Percentiles rank a stretch among this genome's conserved stretches.
phyloP scores from a whole-genome alignment of 2,113 vertebrate species.

The Alligator sinensis region DNA sequence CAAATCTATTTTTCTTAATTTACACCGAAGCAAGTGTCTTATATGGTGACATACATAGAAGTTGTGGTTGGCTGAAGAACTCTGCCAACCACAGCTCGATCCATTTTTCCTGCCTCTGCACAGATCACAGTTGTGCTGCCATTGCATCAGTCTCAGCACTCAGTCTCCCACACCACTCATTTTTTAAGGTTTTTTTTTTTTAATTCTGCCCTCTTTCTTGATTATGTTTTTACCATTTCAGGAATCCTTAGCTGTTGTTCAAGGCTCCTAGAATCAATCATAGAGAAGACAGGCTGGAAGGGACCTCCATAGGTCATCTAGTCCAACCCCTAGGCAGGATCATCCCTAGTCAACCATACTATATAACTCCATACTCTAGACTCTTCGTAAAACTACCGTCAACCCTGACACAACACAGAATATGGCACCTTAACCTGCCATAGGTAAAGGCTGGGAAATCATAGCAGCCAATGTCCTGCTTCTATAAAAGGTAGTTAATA shows the following conservation, averaged over 20 bases:
- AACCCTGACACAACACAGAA: too few relatives aligned
- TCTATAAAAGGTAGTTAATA: too few relatives aligned
- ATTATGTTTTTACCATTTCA: constrained; percentile 48
- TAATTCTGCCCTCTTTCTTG: constrained; percentile 30
- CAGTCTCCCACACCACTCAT: constrained; percentile 25
- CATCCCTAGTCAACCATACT: too few relatives aligned
- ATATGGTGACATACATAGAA: neutral
- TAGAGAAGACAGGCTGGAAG: too few relatives aligned
- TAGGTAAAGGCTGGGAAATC: too few relatives aligned
- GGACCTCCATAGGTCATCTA: too few relatives aligned
- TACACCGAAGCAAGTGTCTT: neutral
- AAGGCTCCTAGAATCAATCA: neutral
- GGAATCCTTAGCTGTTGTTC: constrained; percentile 51
- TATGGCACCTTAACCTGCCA: too few relatives aligned
- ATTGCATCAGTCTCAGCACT: neutral
- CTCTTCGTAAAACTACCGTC: too few relatives aligned
- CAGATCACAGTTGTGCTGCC: neutral
- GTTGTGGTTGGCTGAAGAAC: neutral
- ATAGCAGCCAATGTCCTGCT: too few relatives aligned
- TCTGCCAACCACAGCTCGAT: neutral
- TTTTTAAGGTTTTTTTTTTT: constrained; percentile 18
- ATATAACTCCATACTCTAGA: too few relatives aligned
- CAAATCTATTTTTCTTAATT: neutral
- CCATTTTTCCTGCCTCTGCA: constrained; percentile 6
- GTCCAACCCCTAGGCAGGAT: too few relatives aligned